Conservation (phyloP, 2,797 vertebrate genomes). For the Eurystomus glaucurus region DNA sequence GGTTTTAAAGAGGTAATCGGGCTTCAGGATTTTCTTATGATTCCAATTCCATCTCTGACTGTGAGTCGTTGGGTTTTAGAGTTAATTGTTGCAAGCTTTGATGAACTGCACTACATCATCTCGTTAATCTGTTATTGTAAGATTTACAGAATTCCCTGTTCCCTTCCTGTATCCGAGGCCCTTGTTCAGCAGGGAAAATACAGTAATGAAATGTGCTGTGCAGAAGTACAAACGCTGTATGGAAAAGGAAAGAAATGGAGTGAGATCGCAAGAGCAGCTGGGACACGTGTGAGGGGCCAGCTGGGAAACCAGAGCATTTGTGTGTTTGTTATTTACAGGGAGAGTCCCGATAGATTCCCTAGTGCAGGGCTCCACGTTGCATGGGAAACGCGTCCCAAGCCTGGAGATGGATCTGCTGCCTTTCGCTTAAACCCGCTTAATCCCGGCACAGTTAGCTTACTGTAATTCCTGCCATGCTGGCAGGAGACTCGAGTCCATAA, state of each 20-base stretch:
- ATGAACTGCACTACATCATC: neutral
- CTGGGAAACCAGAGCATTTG: neutral
- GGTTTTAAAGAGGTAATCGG: neutral
- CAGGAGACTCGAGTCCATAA: neutral
- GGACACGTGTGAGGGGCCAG: rapidly evolving
- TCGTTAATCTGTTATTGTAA: neutral
- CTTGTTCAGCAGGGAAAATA: neutral
- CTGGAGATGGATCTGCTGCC: neutral
- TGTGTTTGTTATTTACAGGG: neutral
- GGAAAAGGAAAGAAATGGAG: neutral
- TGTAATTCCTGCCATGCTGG: neutral
- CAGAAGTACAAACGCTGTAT: neutral
- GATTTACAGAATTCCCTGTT: neutral
- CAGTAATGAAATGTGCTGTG: neutral
- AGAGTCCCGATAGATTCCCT: neutral
- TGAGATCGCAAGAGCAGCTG: neutral
- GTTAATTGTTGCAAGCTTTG: neutral
- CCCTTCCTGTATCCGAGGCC: neutral
- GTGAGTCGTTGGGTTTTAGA: neutral
- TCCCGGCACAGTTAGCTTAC: neutral
- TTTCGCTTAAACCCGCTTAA: neutral
- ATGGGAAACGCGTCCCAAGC: neutral
- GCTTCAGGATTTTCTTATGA: neutral
- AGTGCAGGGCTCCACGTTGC: neutral
- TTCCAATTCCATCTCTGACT: neutral